Conservation (phyloP, 1,140 invertebrate genomes). For the Eulimnadia texana region DNA sequence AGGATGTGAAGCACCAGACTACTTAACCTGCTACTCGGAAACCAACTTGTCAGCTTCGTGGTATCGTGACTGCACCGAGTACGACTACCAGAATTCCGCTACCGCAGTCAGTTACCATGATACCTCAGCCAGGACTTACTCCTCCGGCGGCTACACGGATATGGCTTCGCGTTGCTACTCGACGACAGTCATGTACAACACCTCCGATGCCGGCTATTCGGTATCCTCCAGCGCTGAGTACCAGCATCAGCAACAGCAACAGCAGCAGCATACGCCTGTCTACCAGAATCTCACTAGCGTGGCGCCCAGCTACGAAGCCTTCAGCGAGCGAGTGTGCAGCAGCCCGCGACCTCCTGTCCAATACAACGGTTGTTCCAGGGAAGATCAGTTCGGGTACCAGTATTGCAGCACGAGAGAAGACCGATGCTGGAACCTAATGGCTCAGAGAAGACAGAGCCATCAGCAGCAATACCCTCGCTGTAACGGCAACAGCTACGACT, state of each 20-base stretch:
- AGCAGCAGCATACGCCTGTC: slow-evolving; percentile 3
- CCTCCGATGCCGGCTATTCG: neutral
- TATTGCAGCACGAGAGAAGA: slow-evolving; percentile 10
- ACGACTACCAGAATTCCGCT: too few species aligned
- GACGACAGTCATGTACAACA: neutral
- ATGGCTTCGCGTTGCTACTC: neutral
- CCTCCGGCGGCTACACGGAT: too few species aligned
- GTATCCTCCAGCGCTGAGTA: neutral
- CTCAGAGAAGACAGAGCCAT: neutral
- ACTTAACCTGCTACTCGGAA: neutral
- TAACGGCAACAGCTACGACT: neutral
- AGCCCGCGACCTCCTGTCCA: slow-evolving; percentile 13
- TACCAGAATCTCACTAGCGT: slow-evolving; percentile 7
- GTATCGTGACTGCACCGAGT: too few species aligned
- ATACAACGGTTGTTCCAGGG: neutral
- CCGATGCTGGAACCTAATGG: slow-evolving; percentile 8
- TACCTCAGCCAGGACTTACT: too few species aligned
- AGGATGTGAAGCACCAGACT: neutral
- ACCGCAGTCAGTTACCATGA: too few species aligned
- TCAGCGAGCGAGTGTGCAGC: slow-evolving; percentile 13
- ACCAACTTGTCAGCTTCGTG: neutral
- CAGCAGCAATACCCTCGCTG: neutral
- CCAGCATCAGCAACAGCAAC: neutral
- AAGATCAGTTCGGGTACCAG: slow-evolving; percentile 3
- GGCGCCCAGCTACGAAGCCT: neutral